A percentile compares a stretch with the other conserved stretches of the same genome.
Evolutionary conservation across 2,888 invertebrate species (phyloP).

Genomic region (Sisyra nigra): DNA sequence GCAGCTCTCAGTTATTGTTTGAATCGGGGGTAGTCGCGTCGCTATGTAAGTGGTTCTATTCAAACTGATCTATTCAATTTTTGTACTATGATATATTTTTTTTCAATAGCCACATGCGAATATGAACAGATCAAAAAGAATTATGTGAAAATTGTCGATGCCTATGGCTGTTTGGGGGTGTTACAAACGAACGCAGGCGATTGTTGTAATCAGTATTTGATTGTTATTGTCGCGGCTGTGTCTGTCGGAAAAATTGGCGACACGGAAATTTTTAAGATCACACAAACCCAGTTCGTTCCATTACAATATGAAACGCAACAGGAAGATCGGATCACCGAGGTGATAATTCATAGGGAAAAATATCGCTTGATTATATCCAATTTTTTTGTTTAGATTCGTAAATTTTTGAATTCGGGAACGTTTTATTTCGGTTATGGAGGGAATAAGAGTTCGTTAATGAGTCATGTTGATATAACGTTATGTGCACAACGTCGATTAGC

Average conservation of each 20-base stretch:
- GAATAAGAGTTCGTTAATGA: conserved; percentile 20
- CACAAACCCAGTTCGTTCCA: conserved; percentile 81
- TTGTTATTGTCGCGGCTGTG: conserved; percentile 88
- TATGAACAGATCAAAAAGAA: conserved; percentile 77
- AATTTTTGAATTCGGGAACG: conserved; percentile 92
- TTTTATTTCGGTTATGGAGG: conserved; percentile 85
- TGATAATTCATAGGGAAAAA: too few species aligned
- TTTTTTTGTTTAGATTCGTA: conserved; percentile 36
- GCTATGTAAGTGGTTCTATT: conserved; percentile 39
- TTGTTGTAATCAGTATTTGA: conserved; percentile 70
- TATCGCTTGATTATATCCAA: not conserved
- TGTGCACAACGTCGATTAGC: conserved; percentile 82
- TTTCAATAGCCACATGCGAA: conserved; percentile 52
- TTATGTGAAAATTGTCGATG: conserved; percentile 84
- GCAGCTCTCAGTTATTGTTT: conserved; percentile 73
- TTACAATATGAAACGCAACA: conserved; percentile 52
- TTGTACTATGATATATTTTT: not conserved
- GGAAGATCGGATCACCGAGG: conserved; percentile 43
- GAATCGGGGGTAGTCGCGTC: conserved; percentile 86
- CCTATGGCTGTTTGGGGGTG: conserved; percentile 91
- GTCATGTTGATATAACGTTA: conserved; percentile 75
- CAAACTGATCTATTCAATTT: too few species aligned
- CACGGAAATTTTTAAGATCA: conserved; percentile 88
- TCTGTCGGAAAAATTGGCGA: conserved; percentile 93
- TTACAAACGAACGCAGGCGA: conserved; percentile 76